These are phyloP conservation scores for Dolichoris vasculosae DNA, from an alignment of 1,140 invertebrate species.

Conservation along the genomic window DNA sequence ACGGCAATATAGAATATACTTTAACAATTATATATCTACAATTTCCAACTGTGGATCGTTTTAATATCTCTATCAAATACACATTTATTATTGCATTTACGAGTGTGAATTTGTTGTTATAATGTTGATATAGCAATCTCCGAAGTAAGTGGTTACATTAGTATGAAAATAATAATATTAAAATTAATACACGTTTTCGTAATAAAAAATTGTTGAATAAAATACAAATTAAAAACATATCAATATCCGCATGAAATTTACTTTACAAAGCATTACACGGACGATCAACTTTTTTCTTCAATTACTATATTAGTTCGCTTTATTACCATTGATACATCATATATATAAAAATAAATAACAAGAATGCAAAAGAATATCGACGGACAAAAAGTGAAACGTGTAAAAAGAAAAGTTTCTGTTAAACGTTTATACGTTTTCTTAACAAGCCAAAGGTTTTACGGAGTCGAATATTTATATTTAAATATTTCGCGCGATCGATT, in stretches of 20 bases:
- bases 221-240: conserved; percentile 7
- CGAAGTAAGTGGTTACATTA: background rate
- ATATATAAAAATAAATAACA: no score
- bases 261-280: background rate
- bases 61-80: background rate
- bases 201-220: background rate
- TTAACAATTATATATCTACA: no score
- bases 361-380: no score
- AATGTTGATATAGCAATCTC: background rate
- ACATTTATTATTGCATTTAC: background rate
- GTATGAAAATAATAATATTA: background rate
- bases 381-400: no score
- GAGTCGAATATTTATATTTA: no score
- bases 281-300: background rate
- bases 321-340: no score
- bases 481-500: no score
- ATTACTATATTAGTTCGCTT: no score
- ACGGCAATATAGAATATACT: no score
- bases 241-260: background rate
- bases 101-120: background rate
- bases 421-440: no score
- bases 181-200: background rate
- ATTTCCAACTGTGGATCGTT: background rate
- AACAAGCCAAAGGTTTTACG: no score
- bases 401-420: no score